phyloP scores from a whole-genome alignment of 1,140 invertebrate species.

The Fopius arisanus region DNA sequence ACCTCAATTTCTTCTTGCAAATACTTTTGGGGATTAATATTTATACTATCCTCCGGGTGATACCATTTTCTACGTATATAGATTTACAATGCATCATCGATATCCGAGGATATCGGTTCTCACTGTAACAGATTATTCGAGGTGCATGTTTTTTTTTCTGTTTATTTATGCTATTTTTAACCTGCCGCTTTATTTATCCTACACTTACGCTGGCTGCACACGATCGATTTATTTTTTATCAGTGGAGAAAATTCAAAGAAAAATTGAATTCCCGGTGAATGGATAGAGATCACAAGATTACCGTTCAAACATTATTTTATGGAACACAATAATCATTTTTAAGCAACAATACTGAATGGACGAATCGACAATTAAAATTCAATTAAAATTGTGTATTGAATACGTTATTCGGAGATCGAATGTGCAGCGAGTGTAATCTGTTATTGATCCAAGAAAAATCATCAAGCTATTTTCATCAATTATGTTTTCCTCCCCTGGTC shows the following conservation, averaged over 20 bases:
- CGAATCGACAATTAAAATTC: no score
- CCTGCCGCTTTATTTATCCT: neutral
- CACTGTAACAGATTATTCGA: neutral
- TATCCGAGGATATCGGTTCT: neutral
- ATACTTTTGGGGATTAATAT: neutral
- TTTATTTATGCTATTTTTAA: neutral
- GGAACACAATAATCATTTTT: no score
- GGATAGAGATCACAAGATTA: no score
- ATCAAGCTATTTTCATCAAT: neutral
- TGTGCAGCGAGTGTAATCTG: neutral
- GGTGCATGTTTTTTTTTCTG: neutral
- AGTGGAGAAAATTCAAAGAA: neutral
- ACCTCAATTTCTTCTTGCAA: neutral
- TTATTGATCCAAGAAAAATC: neutral
- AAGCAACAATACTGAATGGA: no score
- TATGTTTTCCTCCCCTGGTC: slow-evolving; percentile 19
- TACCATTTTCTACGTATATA: slow-evolving; percentile 16
- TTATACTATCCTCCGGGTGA: slow-evolving; percentile 37
- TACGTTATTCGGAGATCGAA: neutral
- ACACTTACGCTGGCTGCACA: neutral
- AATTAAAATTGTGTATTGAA: no score
- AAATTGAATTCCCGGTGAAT: no score
- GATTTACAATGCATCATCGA: slow-evolving; percentile 13
- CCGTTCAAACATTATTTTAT: no score
- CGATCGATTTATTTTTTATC: neutral